Base-by-base conservation (phyloP, 1,140 invertebrate species). In the Trachymyrmex cornetzi region DNA sequence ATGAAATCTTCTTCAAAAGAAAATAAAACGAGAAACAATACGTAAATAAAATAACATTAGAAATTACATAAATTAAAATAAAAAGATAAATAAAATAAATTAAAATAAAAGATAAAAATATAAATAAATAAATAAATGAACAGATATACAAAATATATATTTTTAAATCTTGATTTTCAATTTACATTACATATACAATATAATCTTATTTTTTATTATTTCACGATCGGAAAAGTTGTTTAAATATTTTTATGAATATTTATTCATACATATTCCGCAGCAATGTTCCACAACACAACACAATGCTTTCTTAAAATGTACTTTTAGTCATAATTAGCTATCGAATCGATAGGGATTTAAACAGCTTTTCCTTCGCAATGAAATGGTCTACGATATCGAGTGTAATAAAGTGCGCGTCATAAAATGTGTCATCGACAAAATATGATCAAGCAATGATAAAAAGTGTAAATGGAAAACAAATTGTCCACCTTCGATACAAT, bases 341-440 rank as follows among this genome's bases (percentile, higher is more conserved):
- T 79, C 19, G 24, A 14, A 30, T 80, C 27, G 27, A 79, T 12
- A n/a, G 7, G 24, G 63, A 22, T 67, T 79, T 79, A 79, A 27
- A 79, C 77, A 34, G 44, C 24, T 22, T 22, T 66, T 64, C 11
- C 27, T 64, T 14, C 27, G 12, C n/a, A 16, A 64, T 27, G 59
- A 79, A 61, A 24, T 7, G n/a, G 34, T 50, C 14, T 38, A 4
- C 77, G 61, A 50, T 80, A 67, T 80, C 44, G 61, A 19, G 61
- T 55, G 63, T 27, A 48, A 66, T 79, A 79, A 66, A 79, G 24
- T 48, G 38, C 19, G 24, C 59, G 38, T 55, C 59, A 24, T 80
- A 80, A 80, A 80, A 80, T 27, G 63, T 80, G 63, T 80, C 27
- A 44, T 53, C 63, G 61, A 1, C 27, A 27, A 67, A 80, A 80